These are phyloP conservation scores for Nephrocerus scutellatus DNA, from an alignment of 2,888 invertebrate genomes.

Conservation along the genomic window DNA sequence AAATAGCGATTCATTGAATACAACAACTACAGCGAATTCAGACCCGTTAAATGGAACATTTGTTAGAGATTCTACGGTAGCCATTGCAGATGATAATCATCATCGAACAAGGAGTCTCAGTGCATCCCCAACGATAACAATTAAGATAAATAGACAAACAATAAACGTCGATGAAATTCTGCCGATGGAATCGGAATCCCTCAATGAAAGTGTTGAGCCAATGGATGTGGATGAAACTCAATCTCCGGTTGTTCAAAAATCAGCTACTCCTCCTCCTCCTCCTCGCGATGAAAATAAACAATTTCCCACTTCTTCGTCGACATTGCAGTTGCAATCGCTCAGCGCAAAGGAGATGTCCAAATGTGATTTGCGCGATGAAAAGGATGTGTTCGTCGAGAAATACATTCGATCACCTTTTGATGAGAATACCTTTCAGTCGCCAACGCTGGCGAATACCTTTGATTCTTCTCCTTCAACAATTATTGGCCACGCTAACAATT, in stretches of 20 bases:
- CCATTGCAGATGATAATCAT: no score
- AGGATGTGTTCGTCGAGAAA: slow-evolving; percentile 38
- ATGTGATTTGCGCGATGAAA: slow-evolving; percentile 34
- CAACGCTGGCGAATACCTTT: slow-evolving; percentile 17
- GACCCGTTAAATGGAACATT: slow-evolving; percentile 14
- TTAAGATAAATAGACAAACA: no score
- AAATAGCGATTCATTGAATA: slow-evolving; percentile 7
- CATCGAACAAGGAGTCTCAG: slow-evolving; percentile 1
- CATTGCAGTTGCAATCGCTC: slow-evolving; percentile 18
- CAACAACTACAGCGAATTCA: slow-evolving; percentile 1
- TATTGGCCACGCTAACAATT: slow-evolving; percentile 13
- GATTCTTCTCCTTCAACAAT: slow-evolving; percentile 7
- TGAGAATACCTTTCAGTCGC: slow-evolving; percentile 34
- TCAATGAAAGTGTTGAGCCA: slow-evolving; percentile 25
- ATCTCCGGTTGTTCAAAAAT: background rate
- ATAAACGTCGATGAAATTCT: no score
- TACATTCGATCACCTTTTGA: slow-evolving; percentile 30
- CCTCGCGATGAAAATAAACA: background rate
- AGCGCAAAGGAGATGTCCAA: slow-evolving; percentile 39
- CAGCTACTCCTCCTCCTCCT: background rate
- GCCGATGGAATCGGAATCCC: slow-evolving; percentile 3
- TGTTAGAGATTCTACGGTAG: slow-evolving; percentile 7
- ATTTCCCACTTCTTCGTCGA: background rate
- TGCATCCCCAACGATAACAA: slow-evolving; percentile 10
- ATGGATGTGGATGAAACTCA: slow-evolving; percentile 36